Evolutionary conservation across 2,888 invertebrate genomes (phyloP).

Genomic region (Acrocyrtus sp.): DNA sequence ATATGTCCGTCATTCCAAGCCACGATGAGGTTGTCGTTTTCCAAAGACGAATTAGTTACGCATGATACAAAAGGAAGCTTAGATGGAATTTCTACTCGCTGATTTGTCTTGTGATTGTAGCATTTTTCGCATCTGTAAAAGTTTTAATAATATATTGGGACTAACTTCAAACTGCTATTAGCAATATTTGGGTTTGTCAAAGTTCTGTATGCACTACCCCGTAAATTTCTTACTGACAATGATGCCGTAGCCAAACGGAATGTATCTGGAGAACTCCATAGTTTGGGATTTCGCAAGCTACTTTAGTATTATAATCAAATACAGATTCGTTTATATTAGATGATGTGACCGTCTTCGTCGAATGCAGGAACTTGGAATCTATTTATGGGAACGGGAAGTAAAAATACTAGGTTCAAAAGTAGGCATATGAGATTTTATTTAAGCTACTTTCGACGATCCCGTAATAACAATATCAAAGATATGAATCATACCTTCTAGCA

Average conservation of each 20-base stretch:
- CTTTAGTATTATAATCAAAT: neutral
- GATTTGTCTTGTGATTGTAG: slow-evolving; percentile 72
- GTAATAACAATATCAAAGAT: no score
- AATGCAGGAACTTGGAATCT: neutral
- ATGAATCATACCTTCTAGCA: no score
- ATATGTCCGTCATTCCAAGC: slow-evolving; percentile 73
- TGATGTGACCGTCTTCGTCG: neutral
- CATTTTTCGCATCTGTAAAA: slow-evolving; percentile 71
- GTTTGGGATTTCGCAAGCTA: neutral
- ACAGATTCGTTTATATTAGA: neutral
- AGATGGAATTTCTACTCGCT: slow-evolving; percentile 72
- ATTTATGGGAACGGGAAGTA: no score
- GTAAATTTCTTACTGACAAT: slow-evolving; percentile 73
- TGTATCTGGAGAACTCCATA: slow-evolving; percentile 64
- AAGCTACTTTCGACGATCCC: no score
- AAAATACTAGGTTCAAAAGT: no score
- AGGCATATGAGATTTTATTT: no score
- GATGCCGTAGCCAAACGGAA: slow-evolving; percentile 72
- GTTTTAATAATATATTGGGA: slow-evolving; percentile 2
- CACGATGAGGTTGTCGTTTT: slow-evolving; percentile 66
- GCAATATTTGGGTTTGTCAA: no score
- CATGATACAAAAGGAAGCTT: slow-evolving; percentile 67
- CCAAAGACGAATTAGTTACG: slow-evolving; percentile 32
- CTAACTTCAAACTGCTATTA: slow-evolving; percentile 4
- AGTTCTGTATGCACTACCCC: no score